Percentiles rank a stretch among this genome's conserved stretches.
These are phyloP conservation scores for Corythoichthys haematopterus DNA, from an alignment of 2,113 vertebrate genomes.

Conservation along the genomic window DNA sequence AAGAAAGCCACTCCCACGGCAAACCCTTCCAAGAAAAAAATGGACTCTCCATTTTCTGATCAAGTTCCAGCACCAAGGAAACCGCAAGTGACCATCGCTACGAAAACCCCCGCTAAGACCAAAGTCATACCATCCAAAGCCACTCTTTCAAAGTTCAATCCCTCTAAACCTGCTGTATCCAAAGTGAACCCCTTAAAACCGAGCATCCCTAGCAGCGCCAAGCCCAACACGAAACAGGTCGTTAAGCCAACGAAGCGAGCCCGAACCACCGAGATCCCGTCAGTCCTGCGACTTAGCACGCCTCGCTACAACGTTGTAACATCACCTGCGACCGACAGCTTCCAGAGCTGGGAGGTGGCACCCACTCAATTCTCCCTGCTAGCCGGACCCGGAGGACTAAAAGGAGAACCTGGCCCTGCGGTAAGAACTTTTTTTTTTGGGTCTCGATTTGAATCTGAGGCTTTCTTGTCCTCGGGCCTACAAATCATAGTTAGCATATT, in stretches of 20 bases:
- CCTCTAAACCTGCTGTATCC: constrained; percentile 44
- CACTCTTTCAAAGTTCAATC: constrained; percentile 37
- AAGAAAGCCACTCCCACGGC: constrained; percentile 44
- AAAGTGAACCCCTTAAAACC: constrained; percentile 53
- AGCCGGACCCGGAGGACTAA: constrained; percentile 76
- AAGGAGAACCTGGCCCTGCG: constrained; percentile 81
- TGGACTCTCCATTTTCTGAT: constrained; percentile 26
- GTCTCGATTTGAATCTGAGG: neutral
- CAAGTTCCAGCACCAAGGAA: constrained; percentile 47
- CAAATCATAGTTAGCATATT: neutral
- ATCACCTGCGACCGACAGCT: constrained; percentile 70
- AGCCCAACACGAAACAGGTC: constrained; percentile 42
- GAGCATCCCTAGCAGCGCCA: constrained; percentile 39
- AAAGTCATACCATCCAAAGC: constrained; percentile 57
- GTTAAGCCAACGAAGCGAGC: constrained; percentile 46
- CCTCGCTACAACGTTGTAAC: constrained; percentile 60
- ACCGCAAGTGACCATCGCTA: constrained; percentile 46
- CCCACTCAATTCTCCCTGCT: constrained; percentile 77
- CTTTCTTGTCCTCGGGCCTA: constrained; percentile 10
- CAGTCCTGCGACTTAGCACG: constrained; percentile 56
- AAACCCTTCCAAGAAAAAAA: constrained; percentile 50
- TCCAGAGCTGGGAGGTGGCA: constrained; percentile 74
- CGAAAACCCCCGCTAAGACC: constrained; percentile 45
- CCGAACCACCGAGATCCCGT: constrained; percentile 45
- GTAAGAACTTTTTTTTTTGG: constrained; percentile 66